These are phyloP conservation scores for Hemistola chrysoprasaria DNA, from an alignment of 2,888 invertebrate species.

Conservation along the genomic window DNA sequence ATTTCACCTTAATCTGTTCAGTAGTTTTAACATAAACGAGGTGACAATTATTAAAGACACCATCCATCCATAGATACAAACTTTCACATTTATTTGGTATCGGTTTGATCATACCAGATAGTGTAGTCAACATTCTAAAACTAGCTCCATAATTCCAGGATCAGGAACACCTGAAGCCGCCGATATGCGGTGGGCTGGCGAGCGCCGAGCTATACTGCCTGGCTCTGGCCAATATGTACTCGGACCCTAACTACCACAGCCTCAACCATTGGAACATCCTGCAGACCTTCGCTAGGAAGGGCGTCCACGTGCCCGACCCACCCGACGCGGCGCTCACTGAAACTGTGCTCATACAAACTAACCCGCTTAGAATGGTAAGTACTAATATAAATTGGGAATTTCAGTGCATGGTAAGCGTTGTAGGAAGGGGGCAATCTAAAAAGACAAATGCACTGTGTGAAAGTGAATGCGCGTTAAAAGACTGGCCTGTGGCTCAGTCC, in stretches of 20 bases:
- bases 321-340: constrained; percentile 95
- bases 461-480: no score
- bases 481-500: no score
- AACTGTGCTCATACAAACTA: constrained; percentile 97
- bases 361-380: constrained; percentile 94
- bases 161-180: constrained; percentile 96
- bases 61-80: no score
- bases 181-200: constrained; percentile 94
- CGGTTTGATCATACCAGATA: no score
- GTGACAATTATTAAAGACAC: no score
- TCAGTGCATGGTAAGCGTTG: no score
- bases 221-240: constrained; percentile 96
- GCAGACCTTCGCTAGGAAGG: constrained; percentile 95
- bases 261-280: constrained; percentile 97
- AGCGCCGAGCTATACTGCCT: constrained; percentile 97
- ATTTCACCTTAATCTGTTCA: no score
- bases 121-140: no score
- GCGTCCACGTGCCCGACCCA: constrained; percentile 92
- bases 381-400: background rate
- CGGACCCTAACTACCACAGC: constrained; percentile 97
- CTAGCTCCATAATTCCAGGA: constrained; percentile 81
- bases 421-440: no score
- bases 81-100: no score
- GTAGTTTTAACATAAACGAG: no score
- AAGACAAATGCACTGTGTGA: no score